A percentile compares a stretch with the other conserved stretches of the same genome.
Evolutionary conservation across 1,140 invertebrate genomes (phyloP).

Genomic region (Drosophila takahashii): DNA sequence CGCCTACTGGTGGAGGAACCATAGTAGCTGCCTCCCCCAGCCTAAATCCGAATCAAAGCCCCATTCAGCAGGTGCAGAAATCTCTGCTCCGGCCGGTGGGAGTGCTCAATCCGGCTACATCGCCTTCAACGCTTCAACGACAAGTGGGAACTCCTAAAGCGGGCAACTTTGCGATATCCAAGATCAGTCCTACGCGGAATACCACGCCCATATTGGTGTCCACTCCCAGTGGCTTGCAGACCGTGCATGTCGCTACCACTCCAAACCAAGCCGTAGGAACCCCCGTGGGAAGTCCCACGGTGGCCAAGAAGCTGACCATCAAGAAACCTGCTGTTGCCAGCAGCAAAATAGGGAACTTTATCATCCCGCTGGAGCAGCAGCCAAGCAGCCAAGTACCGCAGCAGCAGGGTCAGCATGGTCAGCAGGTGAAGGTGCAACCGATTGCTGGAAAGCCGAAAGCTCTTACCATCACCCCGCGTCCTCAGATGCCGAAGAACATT

Average conservation of each 20-base stretch:
- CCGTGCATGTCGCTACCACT: slow-evolving; percentile 79
- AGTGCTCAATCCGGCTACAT: slow-evolving; percentile 14
- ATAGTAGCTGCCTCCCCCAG: slow-evolving; percentile 13
- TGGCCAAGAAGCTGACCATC: slow-evolving; percentile 64
- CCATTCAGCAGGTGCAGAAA: slow-evolving; percentile 55
- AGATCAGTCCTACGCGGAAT: slow-evolving; percentile 49
- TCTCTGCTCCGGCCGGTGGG: slow-evolving; percentile 68
- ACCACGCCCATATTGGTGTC: slow-evolving; percentile 81
- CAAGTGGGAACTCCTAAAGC: slow-evolving; percentile 11
- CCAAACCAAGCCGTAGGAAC: slow-evolving; percentile 39
- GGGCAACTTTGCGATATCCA: slow-evolving; percentile 40
- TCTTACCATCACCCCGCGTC: slow-evolving; percentile 52
- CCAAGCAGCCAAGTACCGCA: slow-evolving; percentile 23
- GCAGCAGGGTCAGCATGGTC: slow-evolving; percentile 10
- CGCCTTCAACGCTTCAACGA: slow-evolving; percentile 19
- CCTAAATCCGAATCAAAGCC: slow-evolving; percentile 7
- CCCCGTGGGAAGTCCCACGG: not conserved
- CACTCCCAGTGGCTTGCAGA: slow-evolving; percentile 77
- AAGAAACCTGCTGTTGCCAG: slow-evolving; percentile 47
- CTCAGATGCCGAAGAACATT: slow-evolving; percentile 69
- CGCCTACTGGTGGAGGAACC: slow-evolving; percentile 11
- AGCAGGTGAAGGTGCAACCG: slow-evolving; percentile 12
- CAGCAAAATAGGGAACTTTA: slow-evolving; percentile 44
- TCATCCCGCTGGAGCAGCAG: slow-evolving; percentile 63
- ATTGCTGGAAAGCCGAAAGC: slow-evolving; percentile 19